Conservation (phyloP, 2,797 vertebrate species). For the Gambelia wislizenii region DNA sequence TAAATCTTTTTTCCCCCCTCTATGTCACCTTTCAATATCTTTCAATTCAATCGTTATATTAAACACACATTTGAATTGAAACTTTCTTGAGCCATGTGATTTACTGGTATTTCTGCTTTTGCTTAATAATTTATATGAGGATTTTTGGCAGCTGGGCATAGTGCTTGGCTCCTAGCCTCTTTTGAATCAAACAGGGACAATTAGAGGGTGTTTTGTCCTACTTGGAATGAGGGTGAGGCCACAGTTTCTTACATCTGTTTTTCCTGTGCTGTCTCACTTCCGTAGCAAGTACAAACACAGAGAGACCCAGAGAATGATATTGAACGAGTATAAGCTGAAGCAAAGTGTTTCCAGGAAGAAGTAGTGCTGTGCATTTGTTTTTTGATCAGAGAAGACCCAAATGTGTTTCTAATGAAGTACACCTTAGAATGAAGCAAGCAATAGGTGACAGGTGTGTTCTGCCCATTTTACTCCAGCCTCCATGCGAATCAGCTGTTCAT, state of each 20-base stretch:
- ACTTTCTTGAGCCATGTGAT: background rate
- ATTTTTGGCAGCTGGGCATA: slow-evolving; percentile 18
- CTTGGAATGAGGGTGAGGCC: background rate
- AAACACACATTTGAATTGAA: too few relatives aligned
- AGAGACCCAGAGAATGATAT: background rate
- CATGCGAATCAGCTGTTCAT: slow-evolving; percentile 1
- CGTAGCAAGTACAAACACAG: background rate
- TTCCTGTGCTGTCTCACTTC: background rate
- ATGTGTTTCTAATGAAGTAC: background rate
- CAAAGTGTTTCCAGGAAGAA: background rate
- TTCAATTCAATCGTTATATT: too few relatives aligned
- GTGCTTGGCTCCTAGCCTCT: slow-evolving; percentile 9
- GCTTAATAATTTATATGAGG: slow-evolving; percentile 7
- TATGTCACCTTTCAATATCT: too few relatives aligned
- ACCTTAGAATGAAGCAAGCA: background rate
- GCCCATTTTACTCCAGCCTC: slow-evolving; percentile 1
- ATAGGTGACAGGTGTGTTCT: slow-evolving; percentile 13
- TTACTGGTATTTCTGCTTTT: slow-evolving; percentile 35
- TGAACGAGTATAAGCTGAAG: background rate
- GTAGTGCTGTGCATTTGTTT: background rate
- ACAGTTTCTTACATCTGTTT: background rate
- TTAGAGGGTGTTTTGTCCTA: background rate
- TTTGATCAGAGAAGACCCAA: background rate
- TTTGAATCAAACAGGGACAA: background rate
- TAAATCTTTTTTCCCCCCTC: too few relatives aligned